Percentiles rank a stretch among this genome's conserved stretches.
These are phyloP conservation scores for Muricea muricata DNA, from an alignment of 92 coral and sea anemone species.

Conservation along the genomic window DNA sequence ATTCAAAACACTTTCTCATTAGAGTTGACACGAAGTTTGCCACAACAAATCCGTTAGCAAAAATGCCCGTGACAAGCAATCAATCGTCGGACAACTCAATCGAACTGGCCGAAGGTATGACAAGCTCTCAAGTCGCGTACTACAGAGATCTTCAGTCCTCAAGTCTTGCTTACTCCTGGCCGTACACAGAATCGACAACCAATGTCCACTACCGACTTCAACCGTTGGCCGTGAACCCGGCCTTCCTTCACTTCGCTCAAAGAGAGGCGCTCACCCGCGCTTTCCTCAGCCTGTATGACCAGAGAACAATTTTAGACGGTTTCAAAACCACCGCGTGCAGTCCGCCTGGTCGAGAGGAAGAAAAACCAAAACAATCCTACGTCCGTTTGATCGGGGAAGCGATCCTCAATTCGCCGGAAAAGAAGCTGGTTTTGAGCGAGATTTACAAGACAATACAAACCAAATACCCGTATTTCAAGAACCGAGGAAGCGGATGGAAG, in stretches of 20 bases:
- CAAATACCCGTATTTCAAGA: slow-evolving; percentile 90
- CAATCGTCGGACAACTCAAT: slow-evolving; percentile 15
- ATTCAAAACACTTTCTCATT: too few species aligned
- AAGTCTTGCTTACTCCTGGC: slow-evolving; percentile 18
- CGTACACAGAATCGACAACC: background rate
- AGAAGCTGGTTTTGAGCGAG: slow-evolving; percentile 90
- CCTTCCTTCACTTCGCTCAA: slow-evolving; percentile 38
- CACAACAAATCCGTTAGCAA: background rate
- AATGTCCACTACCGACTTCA: slow-evolving; percentile 24
- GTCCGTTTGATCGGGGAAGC: slow-evolving; percentile 93
- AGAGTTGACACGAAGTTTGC: too few species aligned
- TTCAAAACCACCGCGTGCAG: slow-evolving; percentile 4
- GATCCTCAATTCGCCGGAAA: slow-evolving; percentile 92
- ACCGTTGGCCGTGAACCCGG: slow-evolving; percentile 47
- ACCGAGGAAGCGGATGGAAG: slow-evolving; percentile 98
- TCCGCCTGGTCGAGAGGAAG: slow-evolving; percentile 42
- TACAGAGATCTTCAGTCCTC: slow-evolving; percentile 28
- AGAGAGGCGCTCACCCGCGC: slow-evolving; percentile 35
- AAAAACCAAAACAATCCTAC: slow-evolving; percentile 90
- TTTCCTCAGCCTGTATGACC: slow-evolving; percentile 28
- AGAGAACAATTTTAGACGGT: slow-evolving; percentile 20
- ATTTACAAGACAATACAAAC: slow-evolving; percentile 86
- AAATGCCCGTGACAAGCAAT: slow-evolving; percentile 28
- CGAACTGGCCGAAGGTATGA: slow-evolving; percentile 7
- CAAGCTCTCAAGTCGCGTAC: slow-evolving; percentile 28